Conservation (phyloP, 2,797 vertebrate genomes). For the Halcyon chelicuti region DNA sequence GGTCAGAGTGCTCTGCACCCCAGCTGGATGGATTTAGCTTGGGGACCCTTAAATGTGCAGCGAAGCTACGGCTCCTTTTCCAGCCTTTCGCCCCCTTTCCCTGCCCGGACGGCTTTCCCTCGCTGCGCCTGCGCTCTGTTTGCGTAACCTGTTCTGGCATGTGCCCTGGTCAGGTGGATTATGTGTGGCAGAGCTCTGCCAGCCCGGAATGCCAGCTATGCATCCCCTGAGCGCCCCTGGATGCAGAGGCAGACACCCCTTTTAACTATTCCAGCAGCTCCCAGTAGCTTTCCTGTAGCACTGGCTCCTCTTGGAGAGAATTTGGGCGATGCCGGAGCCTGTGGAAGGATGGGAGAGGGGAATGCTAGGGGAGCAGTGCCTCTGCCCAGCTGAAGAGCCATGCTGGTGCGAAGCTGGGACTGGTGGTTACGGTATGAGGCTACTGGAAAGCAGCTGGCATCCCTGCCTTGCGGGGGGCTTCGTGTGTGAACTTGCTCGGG, state of each 20-base stretch:
- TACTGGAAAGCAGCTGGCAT: neutral
- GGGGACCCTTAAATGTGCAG: rapidly evolving
- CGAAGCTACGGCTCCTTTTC: neutral
- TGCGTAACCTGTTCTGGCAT: constrained; percentile 43
- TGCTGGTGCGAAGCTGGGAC: neutral
- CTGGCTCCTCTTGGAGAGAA: neutral
- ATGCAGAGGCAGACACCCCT: neutral
- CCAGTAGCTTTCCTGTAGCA: neutral
- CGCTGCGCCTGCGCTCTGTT: neutral
- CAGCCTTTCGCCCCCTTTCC: neutral
- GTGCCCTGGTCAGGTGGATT: constrained; percentile 55
- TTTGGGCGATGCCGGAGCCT: neutral
- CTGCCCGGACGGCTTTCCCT: neutral
- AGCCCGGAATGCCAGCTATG: constrained; percentile 69
- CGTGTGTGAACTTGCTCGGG: neutral
- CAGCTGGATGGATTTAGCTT: neutral
- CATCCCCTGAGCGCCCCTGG: neutral
- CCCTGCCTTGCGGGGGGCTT: neutral
- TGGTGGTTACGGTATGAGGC: neutral
- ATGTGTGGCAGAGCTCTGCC: constrained; percentile 35
- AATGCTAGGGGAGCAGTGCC: neutral
- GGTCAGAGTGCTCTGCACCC: neutral
- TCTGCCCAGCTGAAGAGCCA: neutral
- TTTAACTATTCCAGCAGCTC: neutral
- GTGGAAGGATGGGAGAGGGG: rapidly evolving